Conservation (phyloP, 2,797 vertebrate genomes). For the Pipistrellus pygmaeus region DNA sequence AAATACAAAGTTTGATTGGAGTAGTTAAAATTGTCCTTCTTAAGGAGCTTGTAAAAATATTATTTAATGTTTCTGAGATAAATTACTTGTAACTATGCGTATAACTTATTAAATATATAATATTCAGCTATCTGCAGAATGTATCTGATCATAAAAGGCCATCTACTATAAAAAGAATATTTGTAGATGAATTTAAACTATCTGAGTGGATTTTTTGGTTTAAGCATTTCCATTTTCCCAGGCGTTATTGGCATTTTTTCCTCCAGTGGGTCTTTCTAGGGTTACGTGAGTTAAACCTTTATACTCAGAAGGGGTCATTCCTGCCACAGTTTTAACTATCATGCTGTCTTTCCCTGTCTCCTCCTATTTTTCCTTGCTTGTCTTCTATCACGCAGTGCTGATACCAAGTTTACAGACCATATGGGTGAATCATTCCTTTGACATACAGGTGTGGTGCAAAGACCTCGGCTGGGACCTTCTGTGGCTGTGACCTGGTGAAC, state of each 20-base stretch:
- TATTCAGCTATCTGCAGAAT: background rate
- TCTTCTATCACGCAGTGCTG: slow-evolving; percentile 86
- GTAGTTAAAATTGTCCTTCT: slow-evolving; percentile 48
- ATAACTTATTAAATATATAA: slow-evolving; percentile 52
- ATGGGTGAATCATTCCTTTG: slow-evolving; percentile 92
- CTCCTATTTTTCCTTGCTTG: slow-evolving; percentile 84
- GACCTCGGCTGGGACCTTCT: slow-evolving; percentile 92
- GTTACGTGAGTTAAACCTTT: slow-evolving; percentile 73
- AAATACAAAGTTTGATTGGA: slow-evolving; percentile 45
- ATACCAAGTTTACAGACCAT: slow-evolving; percentile 90
- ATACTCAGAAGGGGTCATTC: slow-evolving; percentile 75
- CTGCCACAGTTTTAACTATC: slow-evolving; percentile 85
- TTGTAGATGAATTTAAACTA: background rate
- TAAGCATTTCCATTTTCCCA: slow-evolving; percentile 65
- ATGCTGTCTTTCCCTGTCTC: slow-evolving; percentile 87
- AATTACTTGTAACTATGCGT: slow-evolving; percentile 16
- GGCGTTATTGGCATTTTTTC: slow-evolving; percentile 63
- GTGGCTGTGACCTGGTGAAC: slow-evolving; percentile 95
- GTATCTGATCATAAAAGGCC: slow-evolving; percentile 38
- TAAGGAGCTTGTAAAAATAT: slow-evolving; percentile 38
- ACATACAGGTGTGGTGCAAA: slow-evolving; percentile 95
- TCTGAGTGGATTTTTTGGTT: background rate
- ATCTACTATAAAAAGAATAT: slow-evolving; percentile 33
- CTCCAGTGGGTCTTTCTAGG: slow-evolving; percentile 34
- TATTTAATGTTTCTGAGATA: slow-evolving; percentile 29